Conservation (phyloP, 2,888 invertebrate species). For the Cantharis rustica region DNA sequence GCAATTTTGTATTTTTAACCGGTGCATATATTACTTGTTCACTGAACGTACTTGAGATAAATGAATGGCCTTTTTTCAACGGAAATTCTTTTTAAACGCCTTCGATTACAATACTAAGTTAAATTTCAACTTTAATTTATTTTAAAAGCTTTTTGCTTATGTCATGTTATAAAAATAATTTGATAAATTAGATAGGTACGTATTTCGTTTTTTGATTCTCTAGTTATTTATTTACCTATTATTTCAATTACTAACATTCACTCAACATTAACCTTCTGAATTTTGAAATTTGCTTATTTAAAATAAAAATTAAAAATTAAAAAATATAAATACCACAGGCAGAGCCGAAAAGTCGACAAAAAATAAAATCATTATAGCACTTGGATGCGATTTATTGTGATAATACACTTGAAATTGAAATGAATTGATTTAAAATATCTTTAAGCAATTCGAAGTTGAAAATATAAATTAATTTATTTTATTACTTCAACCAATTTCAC, state of each 20-base stretch:
- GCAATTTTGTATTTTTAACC: conserved; percentile 60
- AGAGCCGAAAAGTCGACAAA: too few relatives aligned
- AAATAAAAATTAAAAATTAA: too few relatives aligned
- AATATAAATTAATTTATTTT: not conserved
- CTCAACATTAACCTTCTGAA: not conserved
- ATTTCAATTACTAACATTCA: not conserved
- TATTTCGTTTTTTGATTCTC: not conserved
- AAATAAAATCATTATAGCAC: too few relatives aligned
- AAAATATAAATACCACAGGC: too few relatives aligned
- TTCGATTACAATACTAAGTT: conserved; percentile 31
- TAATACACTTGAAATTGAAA: not conserved
- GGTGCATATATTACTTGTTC: conserved; percentile 57
- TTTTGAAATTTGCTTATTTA: too few relatives aligned
- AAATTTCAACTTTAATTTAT: conserved; percentile 30
- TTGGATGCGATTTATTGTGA: not conserved
- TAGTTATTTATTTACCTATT: not conserved
- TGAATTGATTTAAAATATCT: not conserved
- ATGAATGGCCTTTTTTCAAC: conserved; percentile 51
- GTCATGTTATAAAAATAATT: conserved; percentile 11
- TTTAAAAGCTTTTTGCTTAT: conserved; percentile 28
- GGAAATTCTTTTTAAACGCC: conserved; percentile 50
- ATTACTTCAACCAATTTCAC: not conserved
- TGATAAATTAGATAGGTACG: not conserved
- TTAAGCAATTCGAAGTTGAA: not conserved
- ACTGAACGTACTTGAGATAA: conserved; percentile 55